A percentile compares a stretch with the other conserved stretches of the same genome.
Conservation (phyloP, 2,113 vertebrate genomes). For the Rafetus swinhoei region DNA sequence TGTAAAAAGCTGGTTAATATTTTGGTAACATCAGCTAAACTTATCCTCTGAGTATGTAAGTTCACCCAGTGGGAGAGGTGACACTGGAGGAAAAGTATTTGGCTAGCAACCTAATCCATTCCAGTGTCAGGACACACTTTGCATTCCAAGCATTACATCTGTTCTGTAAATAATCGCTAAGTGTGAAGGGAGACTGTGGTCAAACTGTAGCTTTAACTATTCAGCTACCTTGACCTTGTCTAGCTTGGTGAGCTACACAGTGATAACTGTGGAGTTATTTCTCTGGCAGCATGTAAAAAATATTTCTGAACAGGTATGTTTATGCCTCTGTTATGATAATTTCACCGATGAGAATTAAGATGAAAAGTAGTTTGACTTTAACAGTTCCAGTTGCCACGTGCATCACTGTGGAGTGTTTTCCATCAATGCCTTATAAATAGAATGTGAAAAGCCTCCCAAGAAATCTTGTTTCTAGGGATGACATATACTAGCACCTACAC, state of each 20-base stretch:
- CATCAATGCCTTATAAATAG: neutral
- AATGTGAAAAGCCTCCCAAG: neutral
- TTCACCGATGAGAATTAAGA: neutral
- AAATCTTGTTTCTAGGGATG: neutral
- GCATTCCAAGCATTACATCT: conserved; percentile 62
- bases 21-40: neutral
- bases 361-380: neutral
- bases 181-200: conserved; percentile 11
- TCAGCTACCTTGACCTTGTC: neutral
- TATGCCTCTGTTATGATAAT: neutral
- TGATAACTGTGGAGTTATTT: neutral
- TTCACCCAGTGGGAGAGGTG: neutral
- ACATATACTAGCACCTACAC: neutral
- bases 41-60: neutral
- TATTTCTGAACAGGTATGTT: neutral
- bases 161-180: conserved; percentile 66
- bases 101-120: conserved; percentile 3
- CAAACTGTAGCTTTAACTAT: neutral
- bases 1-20: neutral
- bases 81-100: neutral
- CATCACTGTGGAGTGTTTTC: neutral
- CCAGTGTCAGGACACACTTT: conserved; percentile 1
- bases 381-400: neutral
- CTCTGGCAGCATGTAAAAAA: neutral
- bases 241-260: neutral